Base-by-base conservation (phyloP, 30 jellyfish, hydroid and myxozoan genomes). In the Phacellophora camtschatica region DNA sequence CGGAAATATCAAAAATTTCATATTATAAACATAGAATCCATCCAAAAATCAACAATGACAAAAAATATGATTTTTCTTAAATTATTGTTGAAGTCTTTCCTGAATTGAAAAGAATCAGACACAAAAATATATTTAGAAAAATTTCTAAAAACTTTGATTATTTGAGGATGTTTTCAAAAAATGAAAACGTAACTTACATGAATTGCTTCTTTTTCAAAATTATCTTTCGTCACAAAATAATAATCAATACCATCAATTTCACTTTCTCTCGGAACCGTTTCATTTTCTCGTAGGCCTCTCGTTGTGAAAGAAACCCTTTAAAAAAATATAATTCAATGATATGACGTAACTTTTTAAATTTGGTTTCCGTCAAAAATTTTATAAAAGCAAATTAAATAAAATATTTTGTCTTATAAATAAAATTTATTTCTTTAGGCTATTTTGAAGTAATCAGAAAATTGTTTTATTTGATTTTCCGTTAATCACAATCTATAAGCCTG, bases 191-290 rank as follows among this genome's bases (percentile, higher is more conserved):
- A n/a, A 71, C 84, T 43, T 63, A 71, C 95, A 25, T 78, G 71
- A 35, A 45, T 18, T 3, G 71, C 33, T 4, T 84, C 84, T 39
- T 66, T 63, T 42, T 88, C 97, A 71, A 88, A 88, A 12, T 88
- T 75, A 15, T 88, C 95, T 33, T 66, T 74, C 2, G 88, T 79
- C 33, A 73, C 64, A 43, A 80, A 88, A 34, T 80, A 58, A 54
- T 88, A 88, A 55, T 81, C 95, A 4, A 68, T 48, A 0, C 97
- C 97, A 68, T 88, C 95, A 4, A 65, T 69, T 53, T 88, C 97
- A 32, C 83, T 46, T 32, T 73, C 83, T 1, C 80, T 59, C 16
- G 94, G 90, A 66, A 54, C 74, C 1, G 36, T 65, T 68, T 37
- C 85, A 24, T 64, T 72, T 32, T 73, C 90, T 48, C 95, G 54